Percentiles rank a stretch among this genome's conserved stretches.
phyloP scores from a whole-genome alignment of 2,797 vertebrate species.

The Semotilus atromaculatus region DNA sequence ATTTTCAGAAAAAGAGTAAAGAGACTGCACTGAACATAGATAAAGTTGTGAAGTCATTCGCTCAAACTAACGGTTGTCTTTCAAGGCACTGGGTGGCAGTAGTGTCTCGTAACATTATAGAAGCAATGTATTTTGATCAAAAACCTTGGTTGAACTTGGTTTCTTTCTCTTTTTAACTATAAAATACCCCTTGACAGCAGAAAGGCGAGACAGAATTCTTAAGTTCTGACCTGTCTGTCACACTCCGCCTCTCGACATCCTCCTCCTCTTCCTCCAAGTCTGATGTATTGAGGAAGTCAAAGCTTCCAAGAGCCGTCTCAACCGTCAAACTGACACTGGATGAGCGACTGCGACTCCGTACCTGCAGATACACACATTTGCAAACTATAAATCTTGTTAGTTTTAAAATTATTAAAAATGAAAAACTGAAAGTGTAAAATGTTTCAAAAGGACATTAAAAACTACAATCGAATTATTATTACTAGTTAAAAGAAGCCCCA shows the following conservation, averaged over 20 bases:
- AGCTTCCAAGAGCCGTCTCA: conserved; percentile 93
- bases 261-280: conserved; percentile 83
- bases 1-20: neutral
- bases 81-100: conserved; percentile 62
- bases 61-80: neutral
- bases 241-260: conserved; percentile 54
- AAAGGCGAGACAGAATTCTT: neutral
- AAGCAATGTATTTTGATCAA: neutral
- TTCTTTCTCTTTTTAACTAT: neutral
- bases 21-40: neutral
- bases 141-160: neutral
- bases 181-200: neutral
- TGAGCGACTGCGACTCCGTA: conserved; percentile 83
- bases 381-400: neutral
- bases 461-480: neutral
- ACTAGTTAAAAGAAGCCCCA: neutral
- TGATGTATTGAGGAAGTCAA: conserved; percentile 91
- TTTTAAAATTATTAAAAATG: neutral
- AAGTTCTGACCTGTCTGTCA: conserved; percentile 69
- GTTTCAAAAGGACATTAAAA: neutral
- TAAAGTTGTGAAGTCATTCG: neutral
- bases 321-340: conserved; percentile 93
- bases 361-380: conserved; percentile 69
- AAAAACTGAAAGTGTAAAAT: neutral
- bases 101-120: conserved; percentile 2